phyloP scores from a whole-genome alignment of 2,113 vertebrate species.

The Carettochelys insculpta region DNA sequence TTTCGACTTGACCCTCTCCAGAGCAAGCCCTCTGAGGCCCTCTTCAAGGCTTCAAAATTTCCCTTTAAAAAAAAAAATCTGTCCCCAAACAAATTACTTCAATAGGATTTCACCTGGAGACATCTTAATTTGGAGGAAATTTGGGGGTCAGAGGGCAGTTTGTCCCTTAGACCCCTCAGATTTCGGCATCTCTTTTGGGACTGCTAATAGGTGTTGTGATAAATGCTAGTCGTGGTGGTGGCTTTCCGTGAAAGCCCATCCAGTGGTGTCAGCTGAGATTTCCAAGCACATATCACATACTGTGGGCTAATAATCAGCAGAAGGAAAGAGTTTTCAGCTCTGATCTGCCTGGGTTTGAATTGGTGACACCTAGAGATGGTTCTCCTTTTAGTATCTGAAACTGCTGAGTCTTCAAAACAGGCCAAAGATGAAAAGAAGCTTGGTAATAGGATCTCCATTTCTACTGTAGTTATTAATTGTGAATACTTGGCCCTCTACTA shows the following conservation, averaged over 20 bases:
- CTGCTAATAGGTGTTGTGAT: neutral
- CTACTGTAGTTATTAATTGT: neutral
- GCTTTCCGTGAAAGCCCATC: constrained; percentile 3
- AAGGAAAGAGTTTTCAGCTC: neutral
- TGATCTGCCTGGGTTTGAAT: neutral
- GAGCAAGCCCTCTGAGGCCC: neutral
- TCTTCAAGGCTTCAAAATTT: neutral
- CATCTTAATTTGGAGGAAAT: neutral
- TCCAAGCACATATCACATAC: neutral
- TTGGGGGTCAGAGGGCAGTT: neutral
- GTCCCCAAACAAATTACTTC: neutral
- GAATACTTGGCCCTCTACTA: neutral
- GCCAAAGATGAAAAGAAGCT: neutral
- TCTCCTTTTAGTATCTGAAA: neutral
- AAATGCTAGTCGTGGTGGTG: neutral
- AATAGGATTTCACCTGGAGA: neutral
- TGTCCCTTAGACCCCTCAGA: neutral
- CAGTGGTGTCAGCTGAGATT: neutral
- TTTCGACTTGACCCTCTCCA: neutral
- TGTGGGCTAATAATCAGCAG: neutral
- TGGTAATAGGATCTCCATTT: neutral
- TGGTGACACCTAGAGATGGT: neutral
- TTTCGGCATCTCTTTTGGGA: neutral
- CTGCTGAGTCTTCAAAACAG: neutral
- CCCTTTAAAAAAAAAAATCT: neutral